Evolutionary conservation across 2,797 vertebrate species (phyloP).

Genomic region (Tachyglossus aculeatus): DNA sequence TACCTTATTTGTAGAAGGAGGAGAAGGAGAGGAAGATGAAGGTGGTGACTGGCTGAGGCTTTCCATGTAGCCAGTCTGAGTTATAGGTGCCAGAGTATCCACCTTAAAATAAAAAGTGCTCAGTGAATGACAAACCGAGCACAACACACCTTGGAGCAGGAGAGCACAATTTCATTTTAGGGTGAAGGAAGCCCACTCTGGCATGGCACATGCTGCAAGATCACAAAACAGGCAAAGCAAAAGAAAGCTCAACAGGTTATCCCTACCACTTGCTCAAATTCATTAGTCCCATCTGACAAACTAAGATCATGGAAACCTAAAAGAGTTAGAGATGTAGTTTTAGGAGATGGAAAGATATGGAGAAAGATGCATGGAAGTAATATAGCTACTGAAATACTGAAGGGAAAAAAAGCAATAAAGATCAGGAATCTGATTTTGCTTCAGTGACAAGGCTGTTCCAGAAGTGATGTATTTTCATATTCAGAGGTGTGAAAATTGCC

Average conservation of each 20-base stretch:
- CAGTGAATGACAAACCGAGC: constrained; percentile 7
- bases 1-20: constrained; percentile 44
- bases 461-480: no score
- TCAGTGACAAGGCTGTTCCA: no score
- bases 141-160: background rate
- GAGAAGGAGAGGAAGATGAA: constrained; percentile 51
- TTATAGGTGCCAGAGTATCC: constrained; percentile 72
- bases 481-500: no score
- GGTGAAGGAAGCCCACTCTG: background rate
- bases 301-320: background rate
- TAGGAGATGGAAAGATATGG: background rate
- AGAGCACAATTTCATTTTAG: background rate
- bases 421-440: no score
- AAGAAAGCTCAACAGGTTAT: background rate
- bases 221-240: constrained; percentile 9
- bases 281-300: background rate
- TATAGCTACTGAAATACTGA: background rate
- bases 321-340: background rate
- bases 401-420: background rate
- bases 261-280: background rate
- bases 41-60: constrained; percentile 61
- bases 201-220: background rate
- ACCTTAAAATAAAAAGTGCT: constrained; percentile 74
- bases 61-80: constrained; percentile 78
- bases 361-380: background rate